Evolutionary conservation across 2,888 invertebrate genomes (phyloP), one percentile per base, ranked within the genome.

Genomic region (Eucera pruinosa): DNA sequence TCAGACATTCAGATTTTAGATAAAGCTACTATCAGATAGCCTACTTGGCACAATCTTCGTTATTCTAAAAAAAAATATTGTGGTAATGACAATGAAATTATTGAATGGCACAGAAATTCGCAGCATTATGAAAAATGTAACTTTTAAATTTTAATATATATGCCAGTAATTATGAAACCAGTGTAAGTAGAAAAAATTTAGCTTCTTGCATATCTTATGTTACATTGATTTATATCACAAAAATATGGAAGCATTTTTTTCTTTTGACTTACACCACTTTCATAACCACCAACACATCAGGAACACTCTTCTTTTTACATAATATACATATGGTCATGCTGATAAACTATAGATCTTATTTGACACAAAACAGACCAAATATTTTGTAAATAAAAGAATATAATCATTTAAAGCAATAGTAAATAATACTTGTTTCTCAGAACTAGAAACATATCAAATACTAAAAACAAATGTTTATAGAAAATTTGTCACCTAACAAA

Each of bases 1-100:
- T 66, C 68, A 72, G 18, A 62, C 23, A 36, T 55, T 50, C 65
- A 68, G 71, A 80, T 76, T 80, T 80, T 84, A 73, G 80, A 77
- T 77, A 79, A 81, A 85, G 78, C 84, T 81, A 74, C 41, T 72
- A 65, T 78, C 64, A 48, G 68, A 81, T 73, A 81, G 61, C 73
- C 64, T 62, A 62, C 47, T 50, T 50, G 70, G 76, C 74, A 36
- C 39, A 58, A 64, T 79, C 75, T 55, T 80, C 71, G 67, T 81
- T 77, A 47, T 20, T 13, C 60, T 64, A 60, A 41, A 61, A 65
- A 33, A 18, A 54, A 60, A 15, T 4, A 15, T 23, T 18, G 15
- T 41, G 3, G 30, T 1, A 13, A 7, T 7, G 45, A 18, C 9
- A 30, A 33, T 7, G 3, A 7, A 33, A 33, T 11, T 30, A 55